Evolutionary conservation across 2,797 vertebrate genomes (phyloP).

Genomic region (Dendrocincla tyrannina): DNA sequence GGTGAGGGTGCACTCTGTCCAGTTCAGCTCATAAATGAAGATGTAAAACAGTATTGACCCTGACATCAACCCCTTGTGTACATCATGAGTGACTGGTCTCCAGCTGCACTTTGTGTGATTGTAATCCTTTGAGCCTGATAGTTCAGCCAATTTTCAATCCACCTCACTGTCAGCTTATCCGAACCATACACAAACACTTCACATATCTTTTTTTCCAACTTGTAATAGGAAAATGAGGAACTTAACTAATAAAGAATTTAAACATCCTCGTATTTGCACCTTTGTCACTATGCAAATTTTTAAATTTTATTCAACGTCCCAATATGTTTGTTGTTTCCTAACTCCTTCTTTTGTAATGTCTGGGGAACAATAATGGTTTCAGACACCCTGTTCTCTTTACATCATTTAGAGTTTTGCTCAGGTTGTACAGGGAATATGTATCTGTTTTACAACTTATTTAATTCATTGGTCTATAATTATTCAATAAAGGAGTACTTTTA

Average conservation of each 20-base stretch:
- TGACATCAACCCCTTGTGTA: neutral
- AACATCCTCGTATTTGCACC: neutral
- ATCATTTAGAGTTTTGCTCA: neutral
- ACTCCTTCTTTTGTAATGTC: neutral
- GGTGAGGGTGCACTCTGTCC: neutral
- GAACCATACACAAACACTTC: neutral
- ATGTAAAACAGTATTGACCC: neutral
- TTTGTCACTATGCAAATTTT: neutral
- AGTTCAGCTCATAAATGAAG: neutral
- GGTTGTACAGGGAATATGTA: accelerated
- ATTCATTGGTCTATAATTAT: neutral
- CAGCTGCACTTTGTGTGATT: neutral
- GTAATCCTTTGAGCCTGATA: neutral
- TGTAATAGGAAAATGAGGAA: neutral
- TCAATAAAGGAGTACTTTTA: neutral
- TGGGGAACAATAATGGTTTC: neutral
- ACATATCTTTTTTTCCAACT: neutral
- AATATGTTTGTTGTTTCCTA: neutral
- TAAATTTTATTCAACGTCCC: neutral
- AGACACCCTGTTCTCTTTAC: accelerated
- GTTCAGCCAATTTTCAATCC: neutral
- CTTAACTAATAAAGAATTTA: neutral
- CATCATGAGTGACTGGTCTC: neutral
- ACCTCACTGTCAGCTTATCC: neutral
- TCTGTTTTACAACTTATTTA: neutral